phyloP scores from a whole-genome alignment of 2,113 vertebrate genomes.

The Apaloderma vittatum region DNA sequence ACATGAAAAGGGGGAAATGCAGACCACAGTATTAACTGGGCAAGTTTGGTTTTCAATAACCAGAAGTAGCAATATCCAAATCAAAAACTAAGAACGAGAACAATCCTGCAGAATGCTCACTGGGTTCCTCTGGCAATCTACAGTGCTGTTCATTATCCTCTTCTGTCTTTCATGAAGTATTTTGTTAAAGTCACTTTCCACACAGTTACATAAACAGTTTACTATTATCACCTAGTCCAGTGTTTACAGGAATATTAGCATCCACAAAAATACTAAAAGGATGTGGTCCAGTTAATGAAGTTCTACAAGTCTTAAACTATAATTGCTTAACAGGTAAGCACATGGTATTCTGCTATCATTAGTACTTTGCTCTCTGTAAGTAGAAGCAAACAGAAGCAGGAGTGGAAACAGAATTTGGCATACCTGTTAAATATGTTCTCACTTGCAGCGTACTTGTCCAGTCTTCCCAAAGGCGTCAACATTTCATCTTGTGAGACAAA shows the following conservation, averaged over 20 bases:
- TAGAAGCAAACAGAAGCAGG: neutral
- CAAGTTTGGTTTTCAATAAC: neutral
- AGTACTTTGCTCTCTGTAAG: neutral
- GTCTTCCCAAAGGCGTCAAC: conserved; percentile 91
- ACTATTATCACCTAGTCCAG: neutral
- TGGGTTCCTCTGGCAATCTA: neutral
- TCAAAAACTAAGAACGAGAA: neutral
- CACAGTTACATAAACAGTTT: neutral
- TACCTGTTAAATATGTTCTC: conserved; percentile 95
- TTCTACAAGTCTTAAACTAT: neutral
- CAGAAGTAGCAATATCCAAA: neutral
- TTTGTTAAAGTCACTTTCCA: neutral
- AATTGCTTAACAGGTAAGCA: neutral
- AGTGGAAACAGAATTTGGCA: neutral
- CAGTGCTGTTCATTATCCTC: neutral
- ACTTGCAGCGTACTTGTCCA: conserved; percentile 93
- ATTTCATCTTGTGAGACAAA: conserved; percentile 95
- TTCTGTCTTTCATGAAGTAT: neutral
- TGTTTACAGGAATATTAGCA: neutral
- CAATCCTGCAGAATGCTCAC: neutral
- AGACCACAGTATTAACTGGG: neutral
- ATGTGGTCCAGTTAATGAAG: neutral
- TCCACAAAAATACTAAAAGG: neutral
- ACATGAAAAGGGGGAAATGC: neutral
- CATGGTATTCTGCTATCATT: neutral